Base-by-base conservation (phyloP, 2,888 invertebrate genomes). In the Prenolepis imparis region DNA sequence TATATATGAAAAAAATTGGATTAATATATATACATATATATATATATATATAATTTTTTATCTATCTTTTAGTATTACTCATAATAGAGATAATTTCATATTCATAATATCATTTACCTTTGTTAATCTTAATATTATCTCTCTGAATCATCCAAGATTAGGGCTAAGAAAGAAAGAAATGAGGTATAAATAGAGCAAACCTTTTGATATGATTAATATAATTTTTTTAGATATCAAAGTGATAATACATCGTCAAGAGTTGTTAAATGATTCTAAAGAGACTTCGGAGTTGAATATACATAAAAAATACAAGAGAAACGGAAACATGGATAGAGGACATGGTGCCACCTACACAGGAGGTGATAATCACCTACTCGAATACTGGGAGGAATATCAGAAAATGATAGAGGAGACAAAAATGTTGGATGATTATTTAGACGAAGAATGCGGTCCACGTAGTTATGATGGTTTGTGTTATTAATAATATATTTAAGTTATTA, bases 371-470 rank as follows among this genome's bases (percentile, higher is more conserved):
- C 95, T 96, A 87, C 96, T 96, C 39, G 97, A 96, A 84, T 97
- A 96, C 94, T 96, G 96, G 96, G 96, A 96, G 41, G 96, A 96
- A 91, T 96, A 96, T 93, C 95, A 96, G 89, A 96, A 96, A 93
- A 95, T 96, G 87, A 96, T 96, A 92, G 95, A 95, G 92, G 95
- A 96, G 88, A 95, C 95, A 0, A 95, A 95, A 87, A 95, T 95
- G 85, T 93, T 96, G 67, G 96, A 96, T 21, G 96, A 95, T 90
- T 95, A 95, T 88, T 95, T 96, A 84, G 95, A 95, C 85, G 96
- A 96, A 89, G 96, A 96, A 95, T 96, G 96, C 95, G 93, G 90
- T 86, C 93, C 93, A 64, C 88, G 92, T 21, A 94, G 91, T 88
- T 94, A 93, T 67, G 94, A 94, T 52, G 94, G 94, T 94, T 89